A percentile compares a stretch with the other conserved stretches of the same genome.
These are phyloP conservation scores for Drosophila cognata DNA, from an alignment of 2,888 invertebrate species.

Conservation along the genomic window DNA sequence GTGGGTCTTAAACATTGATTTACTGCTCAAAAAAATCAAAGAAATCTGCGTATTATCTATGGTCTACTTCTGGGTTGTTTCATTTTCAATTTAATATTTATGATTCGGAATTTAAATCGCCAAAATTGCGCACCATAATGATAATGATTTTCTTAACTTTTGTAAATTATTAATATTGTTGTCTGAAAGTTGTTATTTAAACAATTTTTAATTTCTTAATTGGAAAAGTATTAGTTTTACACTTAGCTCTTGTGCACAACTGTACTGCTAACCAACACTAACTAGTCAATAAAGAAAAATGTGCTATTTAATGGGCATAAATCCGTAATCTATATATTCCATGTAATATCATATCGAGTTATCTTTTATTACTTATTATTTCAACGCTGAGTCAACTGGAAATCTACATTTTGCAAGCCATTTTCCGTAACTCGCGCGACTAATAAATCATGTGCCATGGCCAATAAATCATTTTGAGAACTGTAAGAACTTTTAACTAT, in stretches of 20 bases:
- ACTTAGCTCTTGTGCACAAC: not conserved
- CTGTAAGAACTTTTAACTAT: slow-evolving; percentile 50
- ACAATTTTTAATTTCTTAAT: not conserved
- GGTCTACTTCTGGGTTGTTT: not conserved
- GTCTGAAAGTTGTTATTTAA: not conserved
- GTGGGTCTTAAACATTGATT: not conserved
- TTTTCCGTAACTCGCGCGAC: not conserved
- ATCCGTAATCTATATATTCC: not conserved
- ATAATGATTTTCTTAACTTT: not conserved
- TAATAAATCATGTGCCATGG: slow-evolving; percentile 44
- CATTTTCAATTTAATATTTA: not conserved
- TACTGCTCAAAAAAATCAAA: not conserved
- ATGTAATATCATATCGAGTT: not conserved
- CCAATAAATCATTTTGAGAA: slow-evolving; percentile 62
- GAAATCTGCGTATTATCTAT: not conserved
- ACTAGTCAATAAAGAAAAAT: not conserved
- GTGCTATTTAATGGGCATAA: not conserved
- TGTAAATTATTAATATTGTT: not conserved
- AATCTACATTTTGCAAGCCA: slow-evolving; percentile 12
- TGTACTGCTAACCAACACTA: not conserved
- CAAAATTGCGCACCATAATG: not conserved
- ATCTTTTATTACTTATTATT: slow-evolving; percentile 2
- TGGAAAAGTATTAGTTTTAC: not conserved
- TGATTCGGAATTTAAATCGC: not conserved
- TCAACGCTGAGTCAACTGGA: slow-evolving; percentile 7